Evolutionary conservation across 2,113 vertebrate species (phyloP).

Genomic region (Cephalopholis sonnerati): DNA sequence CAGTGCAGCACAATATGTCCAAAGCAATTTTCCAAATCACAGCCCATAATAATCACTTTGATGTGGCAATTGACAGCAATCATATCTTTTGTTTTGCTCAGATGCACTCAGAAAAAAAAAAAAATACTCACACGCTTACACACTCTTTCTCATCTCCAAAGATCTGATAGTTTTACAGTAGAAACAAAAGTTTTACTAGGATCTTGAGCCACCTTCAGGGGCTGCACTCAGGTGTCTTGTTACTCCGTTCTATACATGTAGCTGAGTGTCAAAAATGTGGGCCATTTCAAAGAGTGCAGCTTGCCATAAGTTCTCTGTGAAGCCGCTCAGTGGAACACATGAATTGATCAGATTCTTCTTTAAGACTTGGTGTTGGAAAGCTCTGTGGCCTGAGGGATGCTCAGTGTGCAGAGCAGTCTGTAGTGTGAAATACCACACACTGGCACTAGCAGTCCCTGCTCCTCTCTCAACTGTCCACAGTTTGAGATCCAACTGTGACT

Average conservation of each 20-base stretch:
- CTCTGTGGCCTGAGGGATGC: conserved; percentile 57
- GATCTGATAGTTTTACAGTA: conserved; percentile 57
- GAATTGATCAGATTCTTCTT: conserved; percentile 69
- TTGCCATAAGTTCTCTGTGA: conserved; percentile 51
- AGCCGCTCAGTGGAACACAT: conserved; percentile 43
- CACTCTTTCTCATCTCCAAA: conserved; percentile 15
- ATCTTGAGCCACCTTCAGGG: conserved; percentile 27
- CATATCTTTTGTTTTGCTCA: conserved; percentile 62
- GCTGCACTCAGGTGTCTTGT: conserved; percentile 43
- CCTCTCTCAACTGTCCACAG: conserved; percentile 40
- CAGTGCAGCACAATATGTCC: conserved; percentile 64
- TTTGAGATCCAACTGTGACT: conserved; percentile 49
- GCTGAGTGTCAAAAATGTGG: conserved; percentile 62
- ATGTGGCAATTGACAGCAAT: conserved; percentile 68
- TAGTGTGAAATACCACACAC: conserved; percentile 56
- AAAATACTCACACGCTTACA: not conserved
- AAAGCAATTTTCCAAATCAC: conserved; percentile 70
- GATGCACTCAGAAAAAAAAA: conserved; percentile 38
- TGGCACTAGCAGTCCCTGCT: conserved; percentile 22
- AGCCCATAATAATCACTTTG: conserved; percentile 68
- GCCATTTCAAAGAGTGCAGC: conserved; percentile 49
- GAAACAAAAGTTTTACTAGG: conserved; percentile 48
- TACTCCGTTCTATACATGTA: conserved; percentile 66
- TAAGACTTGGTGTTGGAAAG: conserved; percentile 56
- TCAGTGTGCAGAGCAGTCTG: conserved; percentile 41